Percentiles rank a stretch among this genome's conserved stretches.
Evolutionary conservation across 1,140 invertebrate species (phyloP).

Genomic region (Macrotrachela quadricornifera): DNA sequence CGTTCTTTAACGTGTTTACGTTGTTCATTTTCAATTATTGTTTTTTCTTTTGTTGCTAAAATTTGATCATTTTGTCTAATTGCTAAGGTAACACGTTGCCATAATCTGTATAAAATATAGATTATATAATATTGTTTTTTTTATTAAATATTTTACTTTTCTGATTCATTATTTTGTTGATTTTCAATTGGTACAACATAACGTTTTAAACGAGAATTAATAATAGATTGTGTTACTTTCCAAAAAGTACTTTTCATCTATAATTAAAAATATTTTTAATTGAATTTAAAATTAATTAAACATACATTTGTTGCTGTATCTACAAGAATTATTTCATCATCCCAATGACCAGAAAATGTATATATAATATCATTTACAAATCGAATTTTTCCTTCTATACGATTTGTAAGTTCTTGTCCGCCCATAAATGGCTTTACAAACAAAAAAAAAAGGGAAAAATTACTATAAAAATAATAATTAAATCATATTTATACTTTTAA

Average conservation of each 20-base stretch:
- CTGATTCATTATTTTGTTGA: conserved; percentile 58
- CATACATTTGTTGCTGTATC: no score
- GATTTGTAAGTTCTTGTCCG: conserved; percentile 52
- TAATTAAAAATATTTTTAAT: background rate
- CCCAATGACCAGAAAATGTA: conserved; percentile 69
- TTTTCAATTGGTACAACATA: conserved; percentile 53
- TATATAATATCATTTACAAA: conserved; percentile 66
- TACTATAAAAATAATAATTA: no score
- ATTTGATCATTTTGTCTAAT: conserved; percentile 53
- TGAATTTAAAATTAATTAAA: background rate
- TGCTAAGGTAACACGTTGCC: conserved; percentile 57
- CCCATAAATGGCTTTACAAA: conserved; percentile 47
- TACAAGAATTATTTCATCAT: conserved; percentile 44
- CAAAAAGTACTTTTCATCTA: conserved; percentile 52
- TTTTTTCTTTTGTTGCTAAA: conserved; percentile 68
- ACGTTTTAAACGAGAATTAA: conserved; percentile 46
- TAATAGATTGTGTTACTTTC: conserved; percentile 45
- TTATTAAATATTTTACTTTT: conserved; percentile 29
- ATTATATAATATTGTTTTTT: background rate
- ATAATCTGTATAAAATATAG: conserved; percentile 35
- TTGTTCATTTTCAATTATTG: conserved; percentile 60
- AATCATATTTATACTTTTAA: conserved; percentile 29
- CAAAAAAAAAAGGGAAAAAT: no score
- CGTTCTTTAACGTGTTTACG: conserved; percentile 45
- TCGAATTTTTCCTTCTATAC: conserved; percentile 58